phyloP scores from a whole-genome alignment of 2,113 vertebrate genomes.

The Alethe castanea region DNA sequence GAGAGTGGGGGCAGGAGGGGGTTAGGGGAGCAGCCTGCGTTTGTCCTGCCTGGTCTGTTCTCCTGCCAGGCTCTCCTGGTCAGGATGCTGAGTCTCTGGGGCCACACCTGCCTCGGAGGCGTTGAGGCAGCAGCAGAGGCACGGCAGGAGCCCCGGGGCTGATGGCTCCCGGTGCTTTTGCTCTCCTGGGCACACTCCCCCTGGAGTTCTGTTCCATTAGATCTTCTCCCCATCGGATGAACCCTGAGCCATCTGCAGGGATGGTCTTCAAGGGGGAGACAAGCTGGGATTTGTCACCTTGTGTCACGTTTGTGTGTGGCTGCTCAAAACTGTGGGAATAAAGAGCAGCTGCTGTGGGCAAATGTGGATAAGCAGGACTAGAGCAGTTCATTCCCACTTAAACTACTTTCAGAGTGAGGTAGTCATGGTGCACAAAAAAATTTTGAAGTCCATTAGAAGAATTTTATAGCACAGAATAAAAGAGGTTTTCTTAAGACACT shows the following conservation, averaged over 20 bases:
- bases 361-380: not conserved
- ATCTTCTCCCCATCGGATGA: not conserved
- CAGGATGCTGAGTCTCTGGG: not conserved
- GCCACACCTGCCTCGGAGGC: not conserved
- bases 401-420: not conserved
- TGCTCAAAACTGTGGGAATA: not conserved
- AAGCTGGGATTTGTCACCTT: not conserved
- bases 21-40: not conserved
- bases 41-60: not conserved
- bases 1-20: not conserved
- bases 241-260: not conserved
- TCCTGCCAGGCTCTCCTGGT: not conserved
- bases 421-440: not conserved
- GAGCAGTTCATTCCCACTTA: not conserved
- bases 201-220: not conserved
- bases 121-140: not conserved
- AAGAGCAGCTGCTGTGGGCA: not conserved
- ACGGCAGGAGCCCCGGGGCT: fast-evolving
- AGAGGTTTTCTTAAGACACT: not conserved
- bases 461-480: not conserved
- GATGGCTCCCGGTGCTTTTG: not conserved
- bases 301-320: fast-evolving
- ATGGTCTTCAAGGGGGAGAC: not conserved
- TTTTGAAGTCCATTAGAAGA: not conserved
- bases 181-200: not conserved